Percentiles rank a stretch among this genome's conserved stretches.
Conservation (phyloP, 2,797 vertebrate species). For the Smutsia temminckii region DNA sequence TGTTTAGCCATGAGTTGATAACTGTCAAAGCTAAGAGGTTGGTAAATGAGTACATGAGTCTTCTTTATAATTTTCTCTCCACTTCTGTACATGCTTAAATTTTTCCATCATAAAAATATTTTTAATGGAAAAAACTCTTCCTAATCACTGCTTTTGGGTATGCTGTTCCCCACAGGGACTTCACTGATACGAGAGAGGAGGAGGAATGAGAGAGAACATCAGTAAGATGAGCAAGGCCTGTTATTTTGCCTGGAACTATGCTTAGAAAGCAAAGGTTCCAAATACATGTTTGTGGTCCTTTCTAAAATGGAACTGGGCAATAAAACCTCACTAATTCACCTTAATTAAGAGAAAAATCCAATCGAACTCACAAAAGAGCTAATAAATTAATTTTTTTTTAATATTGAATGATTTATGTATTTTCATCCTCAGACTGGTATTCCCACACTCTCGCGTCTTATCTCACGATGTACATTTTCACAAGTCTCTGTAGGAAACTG, state of each 20-base stretch:
- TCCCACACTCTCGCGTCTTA: not conserved
- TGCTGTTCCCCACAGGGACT: not conserved
- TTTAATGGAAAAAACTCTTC: not conserved
- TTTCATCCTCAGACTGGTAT: not conserved
- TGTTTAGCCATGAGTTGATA: not conserved
- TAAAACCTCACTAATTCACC: not conserved
- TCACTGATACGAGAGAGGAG: not conserved
- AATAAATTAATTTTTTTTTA: not conserved
- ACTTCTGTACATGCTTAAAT: slow-evolving; percentile 13
- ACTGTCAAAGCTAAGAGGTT: not conserved
- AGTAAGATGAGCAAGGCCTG: not conserved
- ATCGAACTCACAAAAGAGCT: not conserved
- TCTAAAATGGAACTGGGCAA: not conserved
- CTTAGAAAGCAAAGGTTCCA: not conserved
- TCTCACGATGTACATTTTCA: not conserved
- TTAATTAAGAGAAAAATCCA: not conserved
- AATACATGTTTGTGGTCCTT: not conserved
- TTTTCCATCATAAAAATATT: not conserved
- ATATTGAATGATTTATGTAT: not conserved
- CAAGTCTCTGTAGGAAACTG: not conserved
- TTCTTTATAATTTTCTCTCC: slow-evolving; percentile 10
- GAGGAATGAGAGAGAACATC: not conserved
- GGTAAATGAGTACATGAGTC: not conserved
- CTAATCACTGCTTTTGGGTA: not conserved
- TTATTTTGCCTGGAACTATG: slow-evolving; percentile 10